phyloP scores from a whole-genome alignment of 2,113 vertebrate genomes.

The Plecturocebus donacophilus region DNA sequence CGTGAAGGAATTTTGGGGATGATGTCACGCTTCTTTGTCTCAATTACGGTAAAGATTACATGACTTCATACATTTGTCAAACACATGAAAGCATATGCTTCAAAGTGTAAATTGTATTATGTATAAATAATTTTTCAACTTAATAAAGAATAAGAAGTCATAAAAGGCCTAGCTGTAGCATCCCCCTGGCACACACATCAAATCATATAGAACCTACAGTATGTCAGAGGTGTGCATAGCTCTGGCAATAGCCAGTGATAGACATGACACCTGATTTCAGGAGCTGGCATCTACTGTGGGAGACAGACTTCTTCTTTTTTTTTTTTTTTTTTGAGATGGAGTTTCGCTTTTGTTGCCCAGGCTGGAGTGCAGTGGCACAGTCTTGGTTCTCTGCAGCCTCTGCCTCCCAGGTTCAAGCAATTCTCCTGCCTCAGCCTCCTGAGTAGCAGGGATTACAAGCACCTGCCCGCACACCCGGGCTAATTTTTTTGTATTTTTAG shows the following conservation, averaged over 20 bases:
- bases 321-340: too few species aligned
- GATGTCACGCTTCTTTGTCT: neutral
- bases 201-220: neutral
- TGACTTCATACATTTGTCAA: neutral
- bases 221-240: neutral
- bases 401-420: too few species aligned
- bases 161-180: neutral
- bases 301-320: neutral
- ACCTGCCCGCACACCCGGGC: too few species aligned
- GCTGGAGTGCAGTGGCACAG: too few species aligned
- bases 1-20: neutral
- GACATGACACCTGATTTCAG: neutral
- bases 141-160: neutral
- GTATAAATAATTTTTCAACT: neutral
- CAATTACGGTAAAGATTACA: neutral
- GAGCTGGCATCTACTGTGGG: neutral
- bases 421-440: too few species aligned
- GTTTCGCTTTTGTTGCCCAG: too few species aligned
- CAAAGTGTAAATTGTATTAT: neutral
- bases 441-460: too few species aligned
- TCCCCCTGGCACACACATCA: neutral
- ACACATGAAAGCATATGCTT: neutral
- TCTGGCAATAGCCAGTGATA: neutral
- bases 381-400: too few species aligned
- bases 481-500: too few species aligned